phyloP scores from a whole-genome alignment of 2,113 vertebrate genomes.

The Chaenocephalus aceratus region DNA sequence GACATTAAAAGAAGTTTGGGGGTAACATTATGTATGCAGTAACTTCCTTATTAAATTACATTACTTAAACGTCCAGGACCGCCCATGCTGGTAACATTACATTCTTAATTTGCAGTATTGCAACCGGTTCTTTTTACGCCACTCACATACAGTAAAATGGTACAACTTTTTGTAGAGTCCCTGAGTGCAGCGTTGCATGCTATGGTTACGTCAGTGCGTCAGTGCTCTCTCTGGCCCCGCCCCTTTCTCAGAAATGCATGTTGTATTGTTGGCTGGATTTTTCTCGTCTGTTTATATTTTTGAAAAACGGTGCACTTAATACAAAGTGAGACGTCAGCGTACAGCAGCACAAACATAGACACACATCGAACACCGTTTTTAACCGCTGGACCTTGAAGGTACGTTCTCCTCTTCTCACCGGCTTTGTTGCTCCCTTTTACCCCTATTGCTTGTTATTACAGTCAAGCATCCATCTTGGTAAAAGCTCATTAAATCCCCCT shows the following conservation, averaged over 20 bases:
- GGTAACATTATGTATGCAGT: no score
- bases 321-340: neutral
- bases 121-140: no score
- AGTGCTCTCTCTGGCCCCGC: constrained; percentile 12
- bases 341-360: neutral
- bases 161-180: neutral
- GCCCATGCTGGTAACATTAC: no score
- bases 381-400: constrained; percentile 46
- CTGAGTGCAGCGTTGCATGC: neutral
- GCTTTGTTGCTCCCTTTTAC: constrained; percentile 27
- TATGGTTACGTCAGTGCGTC: neutral
- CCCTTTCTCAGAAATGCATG: constrained; percentile 27
- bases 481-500: constrained; percentile 62
- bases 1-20: no score
- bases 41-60: no score
- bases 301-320: neutral
- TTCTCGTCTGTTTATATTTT: constrained; percentile 46
- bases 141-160: no score
- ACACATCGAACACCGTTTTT: neutral
- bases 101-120: no score
- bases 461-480: constrained; percentile 77
- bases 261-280: constrained; percentile 5
- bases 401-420: constrained; percentile 8
- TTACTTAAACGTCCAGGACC: no score
- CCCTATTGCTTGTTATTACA: constrained; percentile 57